These are phyloP conservation scores for Neuroterus valhalla DNA, from an alignment of 1,140 invertebrate species.

Conservation along the genomic window DNA sequence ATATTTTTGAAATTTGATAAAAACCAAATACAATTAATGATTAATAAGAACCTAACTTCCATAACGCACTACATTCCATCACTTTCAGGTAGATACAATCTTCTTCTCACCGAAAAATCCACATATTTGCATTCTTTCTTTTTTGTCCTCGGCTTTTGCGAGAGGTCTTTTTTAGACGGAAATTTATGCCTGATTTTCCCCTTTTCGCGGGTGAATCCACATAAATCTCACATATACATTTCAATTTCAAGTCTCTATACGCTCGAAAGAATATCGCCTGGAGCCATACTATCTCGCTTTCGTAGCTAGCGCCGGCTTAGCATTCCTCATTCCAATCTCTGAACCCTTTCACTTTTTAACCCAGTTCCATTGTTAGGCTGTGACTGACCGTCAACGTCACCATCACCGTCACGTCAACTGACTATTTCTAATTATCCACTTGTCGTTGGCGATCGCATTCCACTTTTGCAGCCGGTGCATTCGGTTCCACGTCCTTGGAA, in stretches of 20 bases:
- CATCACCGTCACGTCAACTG: conserved; percentile 45
- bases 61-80: no score
- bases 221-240: no score
- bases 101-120: no score
- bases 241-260: neutral
- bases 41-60: no score
- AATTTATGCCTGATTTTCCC: neutral
- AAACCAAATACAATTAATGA: no score
- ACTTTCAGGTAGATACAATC: no score
- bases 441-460: conserved; percentile 38
- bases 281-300: no score
- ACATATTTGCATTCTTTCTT: no score
- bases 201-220: neutral
- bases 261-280: neutral
- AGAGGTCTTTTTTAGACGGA: neutral
- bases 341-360: conserved; percentile 71
- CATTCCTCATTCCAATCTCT: conserved; percentile 8
- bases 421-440: conserved; percentile 45
- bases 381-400: conserved; percentile 45
- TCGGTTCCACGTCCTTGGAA: conserved; percentile 19
- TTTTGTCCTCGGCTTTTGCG: neutral
- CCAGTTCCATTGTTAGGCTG: conserved; percentile 63
- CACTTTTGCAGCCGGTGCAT: conserved; percentile 25
- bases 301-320: neutral
- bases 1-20: no score